A percentile compares a stretch with the other conserved stretches of the same genome.
Conservation (phyloP, 2,797 vertebrate genomes). For the Gallinago stenura region DNA sequence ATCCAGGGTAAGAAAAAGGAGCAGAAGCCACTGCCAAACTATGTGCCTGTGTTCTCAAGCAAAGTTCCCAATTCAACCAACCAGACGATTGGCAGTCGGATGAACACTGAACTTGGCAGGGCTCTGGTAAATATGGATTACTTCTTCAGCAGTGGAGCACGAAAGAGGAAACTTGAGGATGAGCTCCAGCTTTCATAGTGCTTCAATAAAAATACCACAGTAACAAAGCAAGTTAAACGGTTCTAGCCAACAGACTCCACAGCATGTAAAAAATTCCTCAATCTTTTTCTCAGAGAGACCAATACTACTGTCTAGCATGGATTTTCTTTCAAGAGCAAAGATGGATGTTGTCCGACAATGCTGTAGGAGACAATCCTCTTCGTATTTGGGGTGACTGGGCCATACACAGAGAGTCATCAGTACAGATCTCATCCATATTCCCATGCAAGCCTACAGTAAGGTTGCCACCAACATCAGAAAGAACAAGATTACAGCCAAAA, state of each 20-base stretch:
- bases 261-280: background rate
- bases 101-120: constrained; percentile 81
- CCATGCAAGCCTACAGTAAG: background rate
- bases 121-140: constrained; percentile 83
- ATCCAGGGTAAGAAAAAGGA: constrained; percentile 80
- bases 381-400: fast-evolving
- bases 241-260: background rate
- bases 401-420: background rate
- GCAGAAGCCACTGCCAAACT: constrained; percentile 72
- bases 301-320: background rate
- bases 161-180: constrained; percentile 76
- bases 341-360: background rate
- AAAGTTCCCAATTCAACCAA: constrained; percentile 81
- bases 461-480: background rate
- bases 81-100: constrained; percentile 80
- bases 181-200: constrained; percentile 79
- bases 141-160: constrained; percentile 65
- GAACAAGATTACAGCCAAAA: background rate
- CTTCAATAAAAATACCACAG: background rate
- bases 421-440: background rate
- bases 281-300: background rate
- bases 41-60: constrained; percentile 79
- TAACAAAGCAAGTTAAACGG: background rate
- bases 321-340: background rate
- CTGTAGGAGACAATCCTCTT: background rate